A percentile compares a stretch with the other conserved stretches of the same genome.
Evolutionary conservation across 2,888 invertebrate species (phyloP).

Genomic region (Saturnia pavonia): DNA sequence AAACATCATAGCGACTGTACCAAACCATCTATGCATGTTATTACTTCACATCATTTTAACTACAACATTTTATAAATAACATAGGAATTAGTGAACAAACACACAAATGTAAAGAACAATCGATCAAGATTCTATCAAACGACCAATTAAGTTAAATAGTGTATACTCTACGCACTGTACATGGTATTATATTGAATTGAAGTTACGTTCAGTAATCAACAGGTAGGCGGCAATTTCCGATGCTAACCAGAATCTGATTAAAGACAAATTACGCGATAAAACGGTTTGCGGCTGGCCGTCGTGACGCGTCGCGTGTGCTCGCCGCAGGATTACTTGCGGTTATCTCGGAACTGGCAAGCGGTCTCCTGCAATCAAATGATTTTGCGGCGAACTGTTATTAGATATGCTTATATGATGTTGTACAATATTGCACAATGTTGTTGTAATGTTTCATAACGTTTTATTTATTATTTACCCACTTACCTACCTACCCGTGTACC

Average conservation of each 20-base stretch:
- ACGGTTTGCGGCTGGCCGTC: constrained; percentile 19
- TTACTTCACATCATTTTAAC: no score
- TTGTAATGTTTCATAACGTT: background rate
- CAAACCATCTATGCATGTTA: no score
- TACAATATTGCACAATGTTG: background rate
- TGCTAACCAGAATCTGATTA: constrained; percentile 23
- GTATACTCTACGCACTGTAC: background rate
- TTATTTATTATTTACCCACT: background rate
- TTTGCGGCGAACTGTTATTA: constrained; percentile 17
- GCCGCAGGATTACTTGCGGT: constrained; percentile 31
- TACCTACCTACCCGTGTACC: no score
- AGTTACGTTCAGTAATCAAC: constrained; percentile 9
- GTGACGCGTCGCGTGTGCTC: constrained; percentile 22
- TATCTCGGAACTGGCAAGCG: constrained; percentile 27
- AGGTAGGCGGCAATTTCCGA: constrained; percentile 18
- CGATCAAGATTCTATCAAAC: no score
- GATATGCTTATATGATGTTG: background rate
- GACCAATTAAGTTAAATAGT: background rate
- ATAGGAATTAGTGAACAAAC: no score
- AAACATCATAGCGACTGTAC: no score
- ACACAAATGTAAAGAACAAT: no score
- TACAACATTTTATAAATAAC: no score
- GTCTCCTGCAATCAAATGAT: constrained; percentile 27
- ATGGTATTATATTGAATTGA: constrained; percentile 3
- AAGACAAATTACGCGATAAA: constrained; percentile 25